Percentiles rank a stretch among this genome's conserved stretches.
Conservation (phyloP, 2,113 vertebrate species). For the Indicator indicator region DNA sequence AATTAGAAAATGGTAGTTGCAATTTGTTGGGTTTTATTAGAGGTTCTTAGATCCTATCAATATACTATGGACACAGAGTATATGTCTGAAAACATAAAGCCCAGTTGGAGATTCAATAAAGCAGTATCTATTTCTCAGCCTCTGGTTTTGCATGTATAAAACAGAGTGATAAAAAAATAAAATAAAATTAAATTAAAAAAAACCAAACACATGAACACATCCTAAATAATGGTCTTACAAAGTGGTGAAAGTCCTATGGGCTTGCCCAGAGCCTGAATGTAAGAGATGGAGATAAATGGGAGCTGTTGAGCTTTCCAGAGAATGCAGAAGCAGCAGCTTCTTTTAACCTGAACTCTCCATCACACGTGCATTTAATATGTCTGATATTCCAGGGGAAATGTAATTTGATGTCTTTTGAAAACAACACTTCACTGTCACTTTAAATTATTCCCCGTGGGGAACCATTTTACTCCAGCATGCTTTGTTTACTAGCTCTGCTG, state of each 20-base stretch:
- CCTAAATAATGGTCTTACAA: neutral
- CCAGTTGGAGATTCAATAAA: neutral
- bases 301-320: neutral
- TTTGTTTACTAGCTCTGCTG: conserved; percentile 53
- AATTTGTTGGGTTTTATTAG: neutral
- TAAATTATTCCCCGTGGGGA: conserved; percentile 48
- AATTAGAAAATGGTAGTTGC: neutral
- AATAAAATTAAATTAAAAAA: neutral
- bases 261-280: neutral
- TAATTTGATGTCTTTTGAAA: conserved; percentile 46
- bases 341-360: conserved; percentile 23
- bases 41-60: neutral
- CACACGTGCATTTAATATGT: neutral
- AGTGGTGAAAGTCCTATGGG: neutral
- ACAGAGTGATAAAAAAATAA: neutral
- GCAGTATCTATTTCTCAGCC: neutral
- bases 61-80: neutral
- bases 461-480: conserved; percentile 14
- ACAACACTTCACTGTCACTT: conserved; percentile 27
- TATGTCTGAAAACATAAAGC: neutral
- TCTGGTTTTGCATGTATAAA: neutral
- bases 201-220: neutral
- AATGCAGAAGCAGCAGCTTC: neutral
- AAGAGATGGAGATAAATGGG: neutral
- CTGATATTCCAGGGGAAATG: conserved; percentile 19